Conservation (phyloP, 2,113 vertebrate species). For the Phodopus roborovskii region DNA sequence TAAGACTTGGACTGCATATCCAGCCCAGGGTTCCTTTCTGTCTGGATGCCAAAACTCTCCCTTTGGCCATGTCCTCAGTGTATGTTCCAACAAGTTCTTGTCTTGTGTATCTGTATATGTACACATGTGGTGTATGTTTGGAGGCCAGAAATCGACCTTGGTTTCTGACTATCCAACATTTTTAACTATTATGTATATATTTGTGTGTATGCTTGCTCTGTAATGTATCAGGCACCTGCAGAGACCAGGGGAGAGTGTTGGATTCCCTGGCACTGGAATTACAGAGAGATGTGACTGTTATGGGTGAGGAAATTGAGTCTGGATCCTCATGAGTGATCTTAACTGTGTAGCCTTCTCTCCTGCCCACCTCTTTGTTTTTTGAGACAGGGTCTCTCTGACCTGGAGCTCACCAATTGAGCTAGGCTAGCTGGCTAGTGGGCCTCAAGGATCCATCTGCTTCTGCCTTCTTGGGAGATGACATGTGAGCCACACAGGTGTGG, state of each 20-base stretch:
- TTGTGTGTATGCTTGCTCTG: background rate
- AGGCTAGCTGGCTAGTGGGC: background rate
- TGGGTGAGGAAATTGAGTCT: background rate
- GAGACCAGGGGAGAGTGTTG: background rate
- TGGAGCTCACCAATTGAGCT: background rate
- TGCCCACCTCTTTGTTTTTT: background rate
- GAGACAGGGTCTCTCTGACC: background rate
- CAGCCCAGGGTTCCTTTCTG: background rate
- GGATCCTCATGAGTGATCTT: background rate
- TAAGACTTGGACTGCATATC: accelerated
- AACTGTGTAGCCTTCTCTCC: background rate
- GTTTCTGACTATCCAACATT: background rate
- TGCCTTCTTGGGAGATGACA: background rate
- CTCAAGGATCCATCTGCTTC: background rate
- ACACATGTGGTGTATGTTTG: background rate
- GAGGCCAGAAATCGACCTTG: background rate
- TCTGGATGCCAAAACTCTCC: background rate
- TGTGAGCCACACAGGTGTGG: background rate
- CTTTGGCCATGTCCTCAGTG: background rate
- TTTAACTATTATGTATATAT: too few relatives aligned
- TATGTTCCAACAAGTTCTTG: background rate
- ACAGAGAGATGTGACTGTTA: background rate
- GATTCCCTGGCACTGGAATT: background rate
- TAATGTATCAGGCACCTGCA: too few relatives aligned
- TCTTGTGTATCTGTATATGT: background rate